phyloP scores from a whole-genome alignment of 2,797 vertebrate species.

The Echiichthys vipera region DNA sequence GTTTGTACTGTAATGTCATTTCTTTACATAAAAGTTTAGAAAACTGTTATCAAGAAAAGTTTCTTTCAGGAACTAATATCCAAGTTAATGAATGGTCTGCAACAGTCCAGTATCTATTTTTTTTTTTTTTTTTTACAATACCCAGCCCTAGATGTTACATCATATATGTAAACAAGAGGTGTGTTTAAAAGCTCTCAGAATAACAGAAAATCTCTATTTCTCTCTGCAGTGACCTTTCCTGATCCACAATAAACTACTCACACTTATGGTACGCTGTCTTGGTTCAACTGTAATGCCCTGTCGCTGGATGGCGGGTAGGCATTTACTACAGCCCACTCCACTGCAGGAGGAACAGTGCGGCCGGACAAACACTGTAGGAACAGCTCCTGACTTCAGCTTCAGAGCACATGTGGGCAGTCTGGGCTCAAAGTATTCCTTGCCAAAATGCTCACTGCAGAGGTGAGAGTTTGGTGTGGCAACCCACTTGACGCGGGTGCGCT shows the following conservation, averaged over 20 bases:
- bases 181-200: slow-evolving; percentile 2
- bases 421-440: slow-evolving; percentile 82
- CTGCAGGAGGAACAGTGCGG: slow-evolving; percentile 72
- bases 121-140: too few relatives aligned
- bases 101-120: too few relatives aligned
- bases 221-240: neutral
- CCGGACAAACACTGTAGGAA: slow-evolving; percentile 83
- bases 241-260: slow-evolving; percentile 49
- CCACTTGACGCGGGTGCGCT: slow-evolving; percentile 80
- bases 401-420: slow-evolving; percentile 44
- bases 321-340: slow-evolving; percentile 63
- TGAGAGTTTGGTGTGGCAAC: slow-evolving; percentile 73
- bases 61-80: too few relatives aligned
- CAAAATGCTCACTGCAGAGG: slow-evolving; percentile 86
- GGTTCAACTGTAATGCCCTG: slow-evolving; percentile 32
- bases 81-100: too few relatives aligned
- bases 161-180: neutral
- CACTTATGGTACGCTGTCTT: slow-evolving; percentile 26
- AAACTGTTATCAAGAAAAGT: too few relatives aligned
- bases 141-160: neutral
- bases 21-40: too few relatives aligned
- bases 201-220: neutral
- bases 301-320: slow-evolving; percentile 69
- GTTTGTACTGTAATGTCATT: too few relatives aligned
- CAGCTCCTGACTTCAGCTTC: slow-evolving; percentile 78